These are phyloP conservation scores for Addax nasomaculatus DNA, from an alignment of 2,113 vertebrate species.

Conservation along the genomic window DNA sequence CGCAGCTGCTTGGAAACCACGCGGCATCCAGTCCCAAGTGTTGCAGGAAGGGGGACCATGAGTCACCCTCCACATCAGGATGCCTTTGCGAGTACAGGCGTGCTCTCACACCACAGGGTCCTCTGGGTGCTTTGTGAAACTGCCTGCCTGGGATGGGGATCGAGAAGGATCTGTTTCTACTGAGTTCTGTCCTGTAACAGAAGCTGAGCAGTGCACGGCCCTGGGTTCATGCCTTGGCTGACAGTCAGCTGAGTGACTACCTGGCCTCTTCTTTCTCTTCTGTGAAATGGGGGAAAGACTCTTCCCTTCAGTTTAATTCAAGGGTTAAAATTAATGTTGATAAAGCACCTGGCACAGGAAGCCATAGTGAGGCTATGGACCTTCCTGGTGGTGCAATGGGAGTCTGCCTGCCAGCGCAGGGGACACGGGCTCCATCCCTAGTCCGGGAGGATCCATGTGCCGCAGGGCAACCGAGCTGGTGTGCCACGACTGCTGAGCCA, in stretches of 20 bases:
- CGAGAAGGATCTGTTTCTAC: not conserved
- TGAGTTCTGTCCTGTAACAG: not conserved
- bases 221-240: not conserved
- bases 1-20: not conserved
- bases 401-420: not conserved
- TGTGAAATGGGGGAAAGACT: not conserved
- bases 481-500: not conserved
- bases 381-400: not conserved
- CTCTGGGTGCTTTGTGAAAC: not conserved
- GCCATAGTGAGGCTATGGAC: not conserved
- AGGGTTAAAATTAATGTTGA: not conserved
- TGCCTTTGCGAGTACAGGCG: rapidly evolving
- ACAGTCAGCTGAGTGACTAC: not conserved
- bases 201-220: not conserved
- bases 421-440: not conserved
- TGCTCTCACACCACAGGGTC: not conserved
- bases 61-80: rapidly evolving
- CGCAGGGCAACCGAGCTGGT: not conserved
- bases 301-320: not conserved
- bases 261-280: not conserved
- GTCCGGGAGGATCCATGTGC: not conserved
- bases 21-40: not conserved
- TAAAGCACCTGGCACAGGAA: not conserved
- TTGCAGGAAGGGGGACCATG: not conserved
- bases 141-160: not conserved